Evolutionary conservation across 2,797 vertebrate genomes (phyloP).

Genomic region (Sebastes alutus): DNA sequence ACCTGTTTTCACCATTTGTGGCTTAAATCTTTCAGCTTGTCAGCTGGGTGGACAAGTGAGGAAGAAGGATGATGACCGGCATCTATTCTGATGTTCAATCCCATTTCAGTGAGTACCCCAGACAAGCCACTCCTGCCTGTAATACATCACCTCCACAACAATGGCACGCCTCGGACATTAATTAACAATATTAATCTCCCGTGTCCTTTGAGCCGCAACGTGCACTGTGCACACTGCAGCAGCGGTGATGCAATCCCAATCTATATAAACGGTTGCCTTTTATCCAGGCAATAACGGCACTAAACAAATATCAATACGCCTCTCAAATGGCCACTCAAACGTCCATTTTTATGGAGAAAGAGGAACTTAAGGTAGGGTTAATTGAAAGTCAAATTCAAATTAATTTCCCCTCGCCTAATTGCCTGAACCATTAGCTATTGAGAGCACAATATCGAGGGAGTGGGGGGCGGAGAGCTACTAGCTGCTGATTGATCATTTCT

Average conservation of each 20-base stretch:
- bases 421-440: conserved; percentile 82
- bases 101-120: conserved; percentile 82
- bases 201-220: conserved; percentile 75
- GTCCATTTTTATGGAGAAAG: conserved; percentile 84
- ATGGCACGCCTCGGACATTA: conserved; percentile 82
- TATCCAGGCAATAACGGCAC: conserved; percentile 78
- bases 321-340: conserved; percentile 81
- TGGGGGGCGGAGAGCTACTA: conserved; percentile 39
- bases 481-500: conserved; percentile 79
- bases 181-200: conserved; percentile 84
- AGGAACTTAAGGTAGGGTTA: conserved; percentile 84
- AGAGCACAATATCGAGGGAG: conserved; percentile 58
- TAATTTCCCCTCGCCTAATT: conserved; percentile 83
- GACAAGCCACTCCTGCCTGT: conserved; percentile 80
- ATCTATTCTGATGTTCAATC: conserved; percentile 81
- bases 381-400: conserved; percentile 91
- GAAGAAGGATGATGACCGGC: conserved; percentile 78
- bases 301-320: conserved; percentile 89
- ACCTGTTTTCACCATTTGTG: conserved; percentile 63
- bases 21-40: conserved; percentile 77
- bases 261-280: conserved; percentile 82
- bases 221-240: conserved; percentile 58
- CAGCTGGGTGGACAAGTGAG: conserved; percentile 76
- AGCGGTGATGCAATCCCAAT: conserved; percentile 84
- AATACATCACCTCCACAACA: conserved; percentile 84